These are phyloP conservation scores for Pegoplata infirma DNA, from an alignment of 2,888 invertebrate species.

Conservation along the genomic window DNA sequence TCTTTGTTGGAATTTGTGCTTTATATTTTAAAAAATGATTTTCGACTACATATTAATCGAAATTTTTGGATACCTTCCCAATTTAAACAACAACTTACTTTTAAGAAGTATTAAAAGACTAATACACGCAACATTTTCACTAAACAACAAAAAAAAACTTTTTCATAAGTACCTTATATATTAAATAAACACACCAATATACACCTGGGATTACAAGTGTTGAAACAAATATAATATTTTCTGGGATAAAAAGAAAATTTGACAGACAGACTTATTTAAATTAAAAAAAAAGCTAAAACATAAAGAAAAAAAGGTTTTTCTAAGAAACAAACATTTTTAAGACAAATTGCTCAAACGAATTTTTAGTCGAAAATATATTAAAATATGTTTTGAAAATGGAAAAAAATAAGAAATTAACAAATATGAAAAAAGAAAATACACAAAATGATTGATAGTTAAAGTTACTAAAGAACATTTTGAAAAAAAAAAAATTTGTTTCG, in stretches of 20 bases:
- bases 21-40: no score
- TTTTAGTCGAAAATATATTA: conserved; percentile 16
- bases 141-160: conserved; percentile 18
- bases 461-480: background rate
- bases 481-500: background rate
- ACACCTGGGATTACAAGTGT: conserved; percentile 28
- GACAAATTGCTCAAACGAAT: conserved; percentile 7
- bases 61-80: background rate
- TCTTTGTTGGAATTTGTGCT: no score
- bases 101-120: conserved; percentile 9
- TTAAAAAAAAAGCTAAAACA: conserved; percentile 7
- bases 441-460: conserved; percentile 14
- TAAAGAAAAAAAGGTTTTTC: background rate
- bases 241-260: background rate
- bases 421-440: no score
- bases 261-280: conserved; percentile 13
- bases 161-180: conserved; percentile 7
- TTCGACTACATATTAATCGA: no score
- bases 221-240: background rate
- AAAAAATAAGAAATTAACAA: background rate
- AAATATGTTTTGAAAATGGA: background rate
- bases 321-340: background rate
- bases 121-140: conserved; percentile 23
- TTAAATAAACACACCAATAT: conserved; percentile 10
- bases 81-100: background rate